Base-by-base conservation (phyloP, 2,797 vertebrate species). In the Sebastes diaconus region DNA sequence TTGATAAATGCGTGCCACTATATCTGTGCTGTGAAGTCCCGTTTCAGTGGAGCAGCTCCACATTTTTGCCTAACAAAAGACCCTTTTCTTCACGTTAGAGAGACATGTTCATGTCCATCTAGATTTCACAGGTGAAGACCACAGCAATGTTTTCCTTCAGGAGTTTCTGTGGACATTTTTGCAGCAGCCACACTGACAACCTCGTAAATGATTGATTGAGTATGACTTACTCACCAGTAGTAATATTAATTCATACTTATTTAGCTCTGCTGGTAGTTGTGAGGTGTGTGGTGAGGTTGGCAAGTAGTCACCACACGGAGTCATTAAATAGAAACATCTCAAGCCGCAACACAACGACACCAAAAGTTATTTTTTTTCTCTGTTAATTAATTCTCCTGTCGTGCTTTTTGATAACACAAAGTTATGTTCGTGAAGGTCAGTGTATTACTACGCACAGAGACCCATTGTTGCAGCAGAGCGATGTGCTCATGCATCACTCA, bases 151-250 rank as follows among this genome's bases (percentile, higher is more conserved):
- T 64, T 80, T 66, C 68, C 30, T 69, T 42, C 10, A n/a, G 5
- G 13, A 32, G 24, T 20, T 74, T 67, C 24, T n/a, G 4, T 77
- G 36, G 61, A 30, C 4, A 24, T 74, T 42, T 61, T 68, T 65
- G 42, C 24, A 50, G 59, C 55, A 71, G 2, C 36, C 25, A 12
- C 8, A 9, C 16, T 52, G 14, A 34, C 2, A 58, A 13, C 3
- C 22, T 22, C 2, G 34, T 63, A 8, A 85, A 80, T 87, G 66
- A 81, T 73, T 83, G 32, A 75, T 55, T 14, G 3, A 16, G 39
- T 20, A 42, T 16, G 30, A 55, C 24, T 54, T 4, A n/a, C 29
- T 68, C 10, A 25, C 4, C 1, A 1, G 14, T 73, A 63, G 25
- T 25, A 13, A 32, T 55, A 46, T 60, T 20, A 30, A 79, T 42